These are phyloP conservation scores for Cynodonichthys magdalenae DNA, from an alignment of 2,797 vertebrate species.

Conservation along the genomic window DNA sequence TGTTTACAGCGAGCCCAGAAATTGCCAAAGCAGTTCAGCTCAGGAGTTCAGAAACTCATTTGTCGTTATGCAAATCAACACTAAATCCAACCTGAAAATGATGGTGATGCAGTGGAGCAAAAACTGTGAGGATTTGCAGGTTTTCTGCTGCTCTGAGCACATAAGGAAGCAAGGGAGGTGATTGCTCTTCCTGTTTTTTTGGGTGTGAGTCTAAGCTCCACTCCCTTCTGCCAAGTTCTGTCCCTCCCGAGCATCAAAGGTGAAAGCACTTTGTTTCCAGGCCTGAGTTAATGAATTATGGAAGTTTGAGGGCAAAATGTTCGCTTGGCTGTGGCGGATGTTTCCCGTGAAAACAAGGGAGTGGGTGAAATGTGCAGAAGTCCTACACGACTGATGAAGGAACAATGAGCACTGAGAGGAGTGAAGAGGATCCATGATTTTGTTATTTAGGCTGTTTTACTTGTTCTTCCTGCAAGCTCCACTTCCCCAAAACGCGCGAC, in stretches of 20 bases:
- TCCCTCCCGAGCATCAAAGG: conserved; percentile 53
- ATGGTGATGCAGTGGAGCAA: neutral
- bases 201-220: conserved; percentile 34
- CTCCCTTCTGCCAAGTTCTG: conserved; percentile 56
- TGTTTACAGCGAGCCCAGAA: neutral
- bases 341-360: conserved; percentile 29
- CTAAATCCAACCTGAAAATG: no score
- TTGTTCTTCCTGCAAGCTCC: conserved; percentile 20
- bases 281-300: conserved; percentile 43
- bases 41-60: no score
- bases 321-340: conserved; percentile 1
- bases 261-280: conserved; percentile 29
- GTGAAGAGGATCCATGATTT: conserved; percentile 12
- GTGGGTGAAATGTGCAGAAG: conserved; percentile 8
- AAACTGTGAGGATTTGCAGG: conserved; percentile 13
- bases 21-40: no score
- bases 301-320: conserved; percentile 3
- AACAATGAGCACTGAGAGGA: neutral
- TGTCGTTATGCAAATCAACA: no score
- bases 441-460: conserved; percentile 2
- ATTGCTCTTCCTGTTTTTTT: conserved; percentile 80
- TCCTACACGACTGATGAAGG: neutral
- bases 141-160: conserved; percentile 23
- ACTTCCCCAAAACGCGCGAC: conserved; percentile 1
- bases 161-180: conserved; percentile 69